Conservation (phyloP, 2,113 vertebrate genomes). For the Cyphotilapia sp. region DNA sequence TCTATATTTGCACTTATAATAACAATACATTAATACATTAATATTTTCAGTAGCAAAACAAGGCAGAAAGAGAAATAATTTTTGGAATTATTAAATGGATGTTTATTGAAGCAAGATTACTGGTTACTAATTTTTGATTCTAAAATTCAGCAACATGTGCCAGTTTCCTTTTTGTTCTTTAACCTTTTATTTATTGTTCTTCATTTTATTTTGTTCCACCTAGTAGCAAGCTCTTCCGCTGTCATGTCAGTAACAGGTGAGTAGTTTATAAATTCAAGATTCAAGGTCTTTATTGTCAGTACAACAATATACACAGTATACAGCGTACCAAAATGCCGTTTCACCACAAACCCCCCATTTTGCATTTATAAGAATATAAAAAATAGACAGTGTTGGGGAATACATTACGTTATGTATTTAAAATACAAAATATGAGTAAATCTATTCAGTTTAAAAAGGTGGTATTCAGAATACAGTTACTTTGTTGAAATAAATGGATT, state of each 20-base stretch:
- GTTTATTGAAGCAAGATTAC: accelerated
- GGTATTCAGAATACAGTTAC: neutral
- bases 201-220: neutral
- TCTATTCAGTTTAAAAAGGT: neutral
- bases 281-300: neutral
- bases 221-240: accelerated
- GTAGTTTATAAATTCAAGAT: neutral
- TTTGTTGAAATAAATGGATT: neutral
- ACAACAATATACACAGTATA: accelerated
- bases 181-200: neutral
- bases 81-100: neutral
- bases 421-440: neutral
- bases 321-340: neutral
- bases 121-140: neutral
- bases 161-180: neutral
- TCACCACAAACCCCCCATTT: neutral
- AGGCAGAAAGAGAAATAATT: accelerated
- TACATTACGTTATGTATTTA: neutral
- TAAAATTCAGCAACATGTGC: neutral
- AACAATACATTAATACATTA: too few relatives aligned
- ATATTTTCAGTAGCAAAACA: accelerated
- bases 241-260: neutral
- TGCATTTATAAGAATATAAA: neutral
- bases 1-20: neutral
- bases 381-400: neutral